Conservation (phyloP, 2,113 vertebrate species). For the Tympanuchus pallidicinctus region DNA sequence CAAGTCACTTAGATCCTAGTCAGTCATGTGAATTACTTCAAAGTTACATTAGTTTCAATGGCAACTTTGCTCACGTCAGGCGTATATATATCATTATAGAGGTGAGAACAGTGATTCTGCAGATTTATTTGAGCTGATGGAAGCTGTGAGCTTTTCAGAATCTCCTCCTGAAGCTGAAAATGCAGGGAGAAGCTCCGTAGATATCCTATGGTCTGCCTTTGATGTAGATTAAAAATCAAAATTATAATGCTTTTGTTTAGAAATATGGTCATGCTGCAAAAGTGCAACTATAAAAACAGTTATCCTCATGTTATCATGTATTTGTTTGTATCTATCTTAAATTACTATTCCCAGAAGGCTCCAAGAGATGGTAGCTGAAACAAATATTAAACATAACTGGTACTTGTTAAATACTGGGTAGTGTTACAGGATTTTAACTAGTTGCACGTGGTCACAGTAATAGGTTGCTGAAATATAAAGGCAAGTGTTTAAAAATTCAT, state of each 20-base stretch:
- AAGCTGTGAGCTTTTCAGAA: neutral
- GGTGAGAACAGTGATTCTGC: neutral
- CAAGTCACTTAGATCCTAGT: neutral
- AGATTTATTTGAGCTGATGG: neutral
- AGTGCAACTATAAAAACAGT: neutral
- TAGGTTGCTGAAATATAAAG: neutral
- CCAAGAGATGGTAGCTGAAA: neutral
- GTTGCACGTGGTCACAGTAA: neutral
- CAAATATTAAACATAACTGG: neutral
- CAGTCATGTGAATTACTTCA: neutral
- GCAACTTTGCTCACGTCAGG: neutral
- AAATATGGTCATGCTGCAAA: neutral
- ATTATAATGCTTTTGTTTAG: neutral
- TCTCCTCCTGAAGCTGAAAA: neutral
- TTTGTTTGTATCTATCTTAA: neutral
- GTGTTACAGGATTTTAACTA: neutral
- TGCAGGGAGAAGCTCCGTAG: rapidly evolving
- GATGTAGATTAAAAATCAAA: neutral
- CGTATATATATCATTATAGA: rapidly evolving
- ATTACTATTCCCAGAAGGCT: neutral
- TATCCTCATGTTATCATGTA: neutral
- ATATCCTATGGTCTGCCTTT: neutral
- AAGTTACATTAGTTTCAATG: neutral
- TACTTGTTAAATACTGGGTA: neutral
- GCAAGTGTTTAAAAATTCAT: neutral